A percentile compares a stretch with the other conserved stretches of the same genome.
These are phyloP conservation scores for Myrmecobius fasciatus DNA, from an alignment of 2,113 vertebrate genomes.

Conservation along the genomic window DNA sequence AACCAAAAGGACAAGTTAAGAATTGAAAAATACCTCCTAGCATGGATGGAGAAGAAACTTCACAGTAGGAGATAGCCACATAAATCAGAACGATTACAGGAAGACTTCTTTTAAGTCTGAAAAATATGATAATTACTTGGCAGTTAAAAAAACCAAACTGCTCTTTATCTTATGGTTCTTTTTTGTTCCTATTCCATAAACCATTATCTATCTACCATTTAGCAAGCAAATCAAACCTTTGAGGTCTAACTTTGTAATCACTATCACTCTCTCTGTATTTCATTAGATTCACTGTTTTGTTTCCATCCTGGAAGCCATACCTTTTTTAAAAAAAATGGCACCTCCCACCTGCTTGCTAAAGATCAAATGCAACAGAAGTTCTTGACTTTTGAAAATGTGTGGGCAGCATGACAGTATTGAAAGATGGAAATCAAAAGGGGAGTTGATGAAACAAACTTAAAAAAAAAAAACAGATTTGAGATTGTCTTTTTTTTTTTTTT, in stretches of 20 bases:
- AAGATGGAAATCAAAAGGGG: constrained; percentile 57
- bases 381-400: constrained; percentile 52
- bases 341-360: constrained; percentile 57
- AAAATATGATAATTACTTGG: constrained; percentile 69
- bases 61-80: constrained; percentile 19
- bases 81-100: constrained; percentile 57
- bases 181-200: constrained; percentile 61
- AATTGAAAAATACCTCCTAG: constrained; percentile 33
- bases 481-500: constrained; percentile 27
- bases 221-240: constrained; percentile 71
- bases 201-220: constrained; percentile 69
- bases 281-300: constrained; percentile 70
- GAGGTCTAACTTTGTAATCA: constrained; percentile 76
- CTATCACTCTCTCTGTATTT: constrained; percentile 54
- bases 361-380: constrained; percentile 50
- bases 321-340: constrained; percentile 63
- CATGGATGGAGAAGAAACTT: constrained; percentile 47
- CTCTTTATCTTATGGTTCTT: constrained; percentile 46
- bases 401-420: constrained; percentile 46
- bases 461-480: not conserved
- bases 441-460: constrained; percentile 36
- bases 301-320: constrained; percentile 48
- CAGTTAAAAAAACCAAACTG: constrained; percentile 45
- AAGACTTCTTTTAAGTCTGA: constrained; percentile 42
- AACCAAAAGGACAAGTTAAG: constrained; percentile 52